These are phyloP conservation scores for Pteropus alecto DNA, from an alignment of 2,113 vertebrate genomes.

Conservation along the genomic window DNA sequence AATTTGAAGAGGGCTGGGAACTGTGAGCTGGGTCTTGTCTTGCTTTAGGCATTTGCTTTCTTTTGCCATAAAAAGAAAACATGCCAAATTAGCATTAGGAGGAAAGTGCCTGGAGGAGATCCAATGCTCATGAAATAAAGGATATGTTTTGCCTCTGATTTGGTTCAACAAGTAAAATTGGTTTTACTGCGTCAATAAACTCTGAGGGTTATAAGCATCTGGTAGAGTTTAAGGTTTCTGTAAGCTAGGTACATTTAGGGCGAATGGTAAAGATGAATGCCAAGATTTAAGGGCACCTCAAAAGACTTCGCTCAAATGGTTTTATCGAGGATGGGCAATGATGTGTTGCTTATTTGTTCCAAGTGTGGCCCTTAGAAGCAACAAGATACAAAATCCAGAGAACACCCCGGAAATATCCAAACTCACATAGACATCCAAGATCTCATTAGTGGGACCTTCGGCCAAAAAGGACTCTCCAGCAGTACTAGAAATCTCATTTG, in stretches of 20 bases:
- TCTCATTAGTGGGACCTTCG: constrained; percentile 96
- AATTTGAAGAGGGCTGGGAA: constrained; percentile 11
- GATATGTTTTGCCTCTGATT: constrained; percentile 63
- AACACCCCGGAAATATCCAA: background rate
- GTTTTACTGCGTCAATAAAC: constrained; percentile 67
- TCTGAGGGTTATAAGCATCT: constrained; percentile 50
- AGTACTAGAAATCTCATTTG: constrained; percentile 96
- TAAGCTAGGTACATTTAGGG: background rate
- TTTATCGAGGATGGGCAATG: rapidly evolving
- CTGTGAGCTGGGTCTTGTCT: background rate
- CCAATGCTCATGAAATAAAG: constrained; percentile 45
- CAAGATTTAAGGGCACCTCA: background rate
- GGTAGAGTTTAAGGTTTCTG: constrained; percentile 38
- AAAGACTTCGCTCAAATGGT: background rate
- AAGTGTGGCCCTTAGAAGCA: background rate
- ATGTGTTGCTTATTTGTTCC: background rate
- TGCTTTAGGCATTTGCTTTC: constrained; percentile 48
- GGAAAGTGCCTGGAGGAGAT: constrained; percentile 45
- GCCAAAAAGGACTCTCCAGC: constrained; percentile 95
- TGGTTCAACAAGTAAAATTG: constrained; percentile 60
- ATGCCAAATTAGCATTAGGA: constrained; percentile 42
- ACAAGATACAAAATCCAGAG: background rate
- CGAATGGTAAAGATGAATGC: background rate
- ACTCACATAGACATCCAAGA: constrained; percentile 96
- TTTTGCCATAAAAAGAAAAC: constrained; percentile 70